Base-by-base conservation (phyloP, 1,140 invertebrate genomes). In the Drosophila nebulosa region DNA sequence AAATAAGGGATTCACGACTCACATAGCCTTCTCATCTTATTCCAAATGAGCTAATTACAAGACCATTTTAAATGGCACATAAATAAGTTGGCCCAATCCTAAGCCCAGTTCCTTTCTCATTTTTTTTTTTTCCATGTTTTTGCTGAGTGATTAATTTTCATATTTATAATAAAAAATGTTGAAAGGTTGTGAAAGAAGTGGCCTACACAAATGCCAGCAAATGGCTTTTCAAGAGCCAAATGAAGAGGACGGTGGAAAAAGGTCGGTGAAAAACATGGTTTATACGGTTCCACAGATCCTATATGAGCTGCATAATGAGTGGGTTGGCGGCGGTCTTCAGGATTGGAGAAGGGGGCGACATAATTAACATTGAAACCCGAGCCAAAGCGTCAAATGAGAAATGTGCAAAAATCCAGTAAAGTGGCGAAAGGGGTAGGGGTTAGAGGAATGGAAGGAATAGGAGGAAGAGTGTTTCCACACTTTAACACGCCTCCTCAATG, bases 81-180 rank as follows among this genome's bases (percentile, higher is more conserved):
- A 79, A 79, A 88, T 88, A 83, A 61, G 57, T 58, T 63, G n/a
- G 39, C 52, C 52, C 21, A 57, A 57, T 32, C 9, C 30, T 9
- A 0, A 32, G 30, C 7, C 30, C 10, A 6, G 22, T 30, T 16
- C 5, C 21, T 51, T 50, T 59, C 16, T 39, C 52, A 18, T 3
- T 16, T 16, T 32, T n/a, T 14, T 50, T 50, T 32, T n/a, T 14
- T 50, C 39, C 46, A 12, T n/a, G 14, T 56, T 57, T 35, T 57
- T 63, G 70, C 65, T 75, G 71, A 76, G 83, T 86, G 83, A 86
- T 86, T 86, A 86, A 86, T 83, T 86, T 86, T 88, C 67, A 83
- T 88, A 86, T 86, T 81, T 78, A 81, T 81, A 86, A 65, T 70
- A 77, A 70, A 75, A 75, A 75, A 75, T 72, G 65, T 46, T 75